Evolutionary conservation across 1,140 invertebrate species (phyloP), one percentile per base, ranked within the genome.

Genomic region (Druon quercuslanigerum): DNA sequence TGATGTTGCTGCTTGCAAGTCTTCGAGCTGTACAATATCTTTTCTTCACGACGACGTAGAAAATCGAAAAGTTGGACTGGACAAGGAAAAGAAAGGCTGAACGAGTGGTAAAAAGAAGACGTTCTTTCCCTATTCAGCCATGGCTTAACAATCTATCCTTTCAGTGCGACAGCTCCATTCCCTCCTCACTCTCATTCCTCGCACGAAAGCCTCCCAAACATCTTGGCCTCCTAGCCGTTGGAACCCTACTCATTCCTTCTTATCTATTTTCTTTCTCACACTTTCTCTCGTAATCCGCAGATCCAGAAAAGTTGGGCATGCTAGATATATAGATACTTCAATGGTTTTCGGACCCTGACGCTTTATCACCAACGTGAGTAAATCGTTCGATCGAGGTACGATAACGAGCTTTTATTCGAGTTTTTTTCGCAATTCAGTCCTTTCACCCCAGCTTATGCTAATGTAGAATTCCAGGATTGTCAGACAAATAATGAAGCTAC

Each of bases 131-230:
- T 73, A 88, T 88, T 88, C 85, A 87, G 78, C 81, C 78, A 78
- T 84, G 77, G 78, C 85, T 89, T 85, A 85, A 88, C 87, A 87
- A 89, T 89, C 86, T 86, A 85, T 87, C 85, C 82, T 87, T 87
- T 87, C 81, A 86, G 80, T 80, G 40, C 66, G 57, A 75, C 71
- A 52, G 25, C 25, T 70, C 33, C 40, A 50, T 75, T 77, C 72
- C 73, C 51, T 11, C 52, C 11, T 70, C 14, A 19, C 11, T 70
- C 78, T 77, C 50, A 72, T 74, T 46, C 50, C 73, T 51, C 51
- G 19, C 16, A 33, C 56, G 50, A 20, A 11, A 54, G 17, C 7
- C 40, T 46, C 40, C 9, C 57, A 33, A 50, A 33, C 54, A 40
- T 72, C 72, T 33, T 74, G 46, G 73, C 33, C 72, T 40, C 50